Base-by-base conservation (phyloP, 2,113 vertebrate species). In the Edolisoma coerulescens region DNA sequence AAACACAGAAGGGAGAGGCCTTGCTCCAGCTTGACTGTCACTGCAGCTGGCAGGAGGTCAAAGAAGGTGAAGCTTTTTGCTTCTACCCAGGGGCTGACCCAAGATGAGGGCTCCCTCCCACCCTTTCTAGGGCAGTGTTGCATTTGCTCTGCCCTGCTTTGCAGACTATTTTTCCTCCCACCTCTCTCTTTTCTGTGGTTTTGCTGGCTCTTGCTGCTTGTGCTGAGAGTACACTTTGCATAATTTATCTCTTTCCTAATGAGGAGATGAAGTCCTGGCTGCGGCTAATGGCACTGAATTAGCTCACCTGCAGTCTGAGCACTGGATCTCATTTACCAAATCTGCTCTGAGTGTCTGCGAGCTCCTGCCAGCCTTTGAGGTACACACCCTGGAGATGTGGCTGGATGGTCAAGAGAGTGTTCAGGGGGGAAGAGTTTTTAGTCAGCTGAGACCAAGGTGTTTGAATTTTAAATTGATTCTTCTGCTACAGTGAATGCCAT, bases 171-270 rank as follows among this genome's bases (percentile, higher is more conserved):
- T 93, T 89, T 49, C 39, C 15, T 82, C 76, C 78, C 18, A 10
- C 28, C 4, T 74, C 32, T 37, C 13, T 91, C 41, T 50, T 60
- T 89, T 41, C 59, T 74, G 8, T 76, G 39, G 52, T 15, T 91
- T 89, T 84, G 33, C 83, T 0, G 0, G 50, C 27, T 76, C 56
- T 95, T 64, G 28, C 23, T 83, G 39, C 53, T 80, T 28, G 16
- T 76, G 56, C 57, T 88, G 47, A 84, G 69, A 88, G 47, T n/a
- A 79, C 33, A 41, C 39, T 45, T 92, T 87, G 76, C 85, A 87
- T 92, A 92, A 86, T 97, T 96, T 85, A 89, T 90, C 85, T 89
- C 56, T 93, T 91, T 90, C 32, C 30, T 82, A 96, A 75, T 56
- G 65, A 96, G 89, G 68, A 95, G 49, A 74, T 61, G 73, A 92